Evolutionary conservation across 92 coral and sea anemone species (phyloP).

Genomic region (Palythoa grandiflora): DNA sequence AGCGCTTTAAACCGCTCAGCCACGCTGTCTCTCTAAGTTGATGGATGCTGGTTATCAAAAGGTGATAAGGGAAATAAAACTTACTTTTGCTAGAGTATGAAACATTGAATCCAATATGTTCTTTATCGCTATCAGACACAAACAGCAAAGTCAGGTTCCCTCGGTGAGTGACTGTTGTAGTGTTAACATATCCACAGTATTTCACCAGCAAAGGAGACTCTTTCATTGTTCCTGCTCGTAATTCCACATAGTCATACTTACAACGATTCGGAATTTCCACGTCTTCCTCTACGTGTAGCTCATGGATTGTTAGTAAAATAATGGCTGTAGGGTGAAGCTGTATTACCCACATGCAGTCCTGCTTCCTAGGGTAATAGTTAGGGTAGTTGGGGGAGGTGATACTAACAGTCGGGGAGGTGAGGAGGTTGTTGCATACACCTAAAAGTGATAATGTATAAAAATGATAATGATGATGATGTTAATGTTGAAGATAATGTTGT

Average conservation of each 20-base stretch:
- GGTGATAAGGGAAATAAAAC: background rate
- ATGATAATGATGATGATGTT: too few species aligned
- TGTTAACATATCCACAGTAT: slow-evolving; percentile 54
- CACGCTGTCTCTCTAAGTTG: too few species aligned
- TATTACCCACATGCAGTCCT: slow-evolving; percentile 35
- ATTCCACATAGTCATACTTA: slow-evolving; percentile 61
- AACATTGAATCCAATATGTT: slow-evolving; percentile 53
- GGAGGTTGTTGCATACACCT: slow-evolving; percentile 10
- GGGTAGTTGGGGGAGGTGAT: slow-evolving; percentile 44
- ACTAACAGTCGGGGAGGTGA: slow-evolving; percentile 6
- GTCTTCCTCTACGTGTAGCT: slow-evolving; percentile 46
- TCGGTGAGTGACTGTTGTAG: slow-evolving; percentile 37
- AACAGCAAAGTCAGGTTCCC: slow-evolving; percentile 69
- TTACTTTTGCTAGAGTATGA: slow-evolving; percentile 37
- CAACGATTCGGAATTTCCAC: slow-evolving; percentile 22
- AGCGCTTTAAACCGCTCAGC: too few species aligned
- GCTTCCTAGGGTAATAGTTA: background rate
- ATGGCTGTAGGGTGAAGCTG: slow-evolving; percentile 13
- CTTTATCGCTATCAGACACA: slow-evolving; percentile 63
- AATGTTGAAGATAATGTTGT: too few species aligned
- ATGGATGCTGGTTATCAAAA: background rate
- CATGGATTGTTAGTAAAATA: slow-evolving; percentile 23
- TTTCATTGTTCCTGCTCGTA: slow-evolving; percentile 48
- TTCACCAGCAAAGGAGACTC: slow-evolving; percentile 52
- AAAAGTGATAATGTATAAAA: too few species aligned